phyloP scores from a whole-genome alignment of 2,797 vertebrate genomes.

The Ciconia nigra region DNA sequence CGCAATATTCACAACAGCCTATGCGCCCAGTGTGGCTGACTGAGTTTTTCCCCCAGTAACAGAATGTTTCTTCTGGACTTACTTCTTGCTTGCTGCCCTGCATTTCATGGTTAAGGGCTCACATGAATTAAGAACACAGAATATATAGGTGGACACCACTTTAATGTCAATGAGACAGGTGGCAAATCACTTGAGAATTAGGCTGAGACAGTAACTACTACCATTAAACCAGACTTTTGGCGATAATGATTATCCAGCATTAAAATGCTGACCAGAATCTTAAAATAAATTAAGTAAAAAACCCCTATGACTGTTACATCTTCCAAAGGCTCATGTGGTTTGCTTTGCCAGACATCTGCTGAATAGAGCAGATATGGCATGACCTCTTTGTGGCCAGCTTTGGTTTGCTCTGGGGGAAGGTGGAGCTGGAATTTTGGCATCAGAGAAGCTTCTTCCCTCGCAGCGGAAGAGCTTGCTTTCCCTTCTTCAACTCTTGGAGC shows the following conservation, averaged over 20 bases:
- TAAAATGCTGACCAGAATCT: background rate
- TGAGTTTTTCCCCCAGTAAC: background rate
- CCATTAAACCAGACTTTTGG: background rate
- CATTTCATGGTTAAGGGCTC: background rate
- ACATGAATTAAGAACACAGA: background rate
- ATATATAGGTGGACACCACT: background rate
- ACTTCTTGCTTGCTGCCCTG: background rate
- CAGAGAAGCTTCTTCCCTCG: background rate
- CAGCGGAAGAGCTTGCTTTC: background rate
- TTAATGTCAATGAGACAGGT: background rate
- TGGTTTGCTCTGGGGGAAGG: background rate
- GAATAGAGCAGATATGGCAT: background rate
- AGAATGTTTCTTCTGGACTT: background rate
- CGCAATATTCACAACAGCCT: background rate
- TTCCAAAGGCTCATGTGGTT: background rate
- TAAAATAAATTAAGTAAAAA: background rate
- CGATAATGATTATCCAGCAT: background rate
- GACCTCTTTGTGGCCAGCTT: background rate
- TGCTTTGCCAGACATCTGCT: background rate
- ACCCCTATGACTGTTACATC: background rate
- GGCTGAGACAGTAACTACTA: background rate
- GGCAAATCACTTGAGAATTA: background rate
- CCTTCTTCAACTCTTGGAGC: background rate
- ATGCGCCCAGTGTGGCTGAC: accelerated
- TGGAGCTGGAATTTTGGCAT: background rate